Percentiles rank a stretch among this genome's conserved stretches.
phyloP scores from a whole-genome alignment of 2,888 invertebrate species.

The Eristalis arbustorum region DNA sequence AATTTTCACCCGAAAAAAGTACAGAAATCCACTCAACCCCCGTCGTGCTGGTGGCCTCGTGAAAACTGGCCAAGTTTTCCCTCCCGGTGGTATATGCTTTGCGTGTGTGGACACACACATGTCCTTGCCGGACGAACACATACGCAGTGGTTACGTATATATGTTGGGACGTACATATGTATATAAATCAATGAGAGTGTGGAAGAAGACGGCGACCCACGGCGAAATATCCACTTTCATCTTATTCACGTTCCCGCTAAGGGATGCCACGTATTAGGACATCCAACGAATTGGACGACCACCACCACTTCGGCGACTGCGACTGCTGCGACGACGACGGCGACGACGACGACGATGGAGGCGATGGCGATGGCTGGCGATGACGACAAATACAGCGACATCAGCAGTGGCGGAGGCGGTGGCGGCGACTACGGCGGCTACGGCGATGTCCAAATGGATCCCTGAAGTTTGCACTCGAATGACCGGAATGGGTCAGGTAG shows the following conservation, averaged over 20 bases:
- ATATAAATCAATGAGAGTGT: conserved; percentile 7
- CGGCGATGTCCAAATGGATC: conserved; percentile 62
- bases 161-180: conserved; percentile 4
- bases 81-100: conserved; percentile 57
- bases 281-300: conserved; percentile 46
- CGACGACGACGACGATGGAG: conserved; percentile 14
- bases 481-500: conserved; percentile 59
- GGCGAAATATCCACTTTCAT: conserved; percentile 69
- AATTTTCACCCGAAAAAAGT: conserved; percentile 69
- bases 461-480: conserved; percentile 60
- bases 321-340: not conserved
- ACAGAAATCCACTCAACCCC: conserved; percentile 47
- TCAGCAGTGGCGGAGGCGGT: not conserved
- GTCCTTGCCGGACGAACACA: conserved; percentile 42
- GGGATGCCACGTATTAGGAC: conserved; percentile 63
- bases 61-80: conserved; percentile 67
- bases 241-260: conserved; percentile 68
- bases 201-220: conserved; percentile 60
- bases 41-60: conserved; percentile 37
- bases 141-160: conserved; percentile 4
- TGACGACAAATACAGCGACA: not conserved
- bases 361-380: not conserved
- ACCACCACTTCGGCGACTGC: conserved; percentile 16
- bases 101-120: conserved; percentile 31
- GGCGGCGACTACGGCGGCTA: conserved; percentile 50